phyloP scores from a whole-genome alignment of 2,113 vertebrate species.

The Gasterosteus aculeatus region DNA sequence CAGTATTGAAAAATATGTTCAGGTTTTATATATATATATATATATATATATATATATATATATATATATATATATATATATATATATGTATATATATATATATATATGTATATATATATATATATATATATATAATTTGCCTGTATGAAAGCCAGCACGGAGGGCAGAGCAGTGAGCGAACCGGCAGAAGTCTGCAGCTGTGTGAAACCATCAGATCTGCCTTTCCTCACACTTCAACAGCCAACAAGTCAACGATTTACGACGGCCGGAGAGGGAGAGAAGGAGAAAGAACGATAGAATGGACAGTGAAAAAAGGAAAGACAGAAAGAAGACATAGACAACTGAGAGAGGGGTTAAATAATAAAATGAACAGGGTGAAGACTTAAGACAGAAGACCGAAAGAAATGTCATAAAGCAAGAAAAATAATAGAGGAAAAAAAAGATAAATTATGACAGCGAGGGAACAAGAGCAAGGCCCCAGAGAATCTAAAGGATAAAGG shows the following conservation, averaged over 20 bases:
- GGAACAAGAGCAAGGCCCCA: constrained; percentile 6
- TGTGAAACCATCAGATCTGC: constrained; percentile 72
- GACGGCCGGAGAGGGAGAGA: constrained; percentile 43
- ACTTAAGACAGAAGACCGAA: constrained; percentile 16
- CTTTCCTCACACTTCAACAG: constrained; percentile 80
- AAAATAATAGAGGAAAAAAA: constrained; percentile 42
- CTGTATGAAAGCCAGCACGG: constrained; percentile 55
- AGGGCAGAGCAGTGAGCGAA: constrained; percentile 64
- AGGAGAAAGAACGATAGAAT: constrained; percentile 24
- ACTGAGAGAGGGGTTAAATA: constrained; percentile 28
- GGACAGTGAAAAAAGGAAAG: constrained; percentile 14
- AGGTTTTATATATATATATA: too few species aligned
- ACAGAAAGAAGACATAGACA: constrained; percentile 63
- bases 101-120: too few species aligned
- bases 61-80: too few species aligned
- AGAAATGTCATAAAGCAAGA: constrained; percentile 45
- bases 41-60: too few species aligned
- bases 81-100: too few species aligned
- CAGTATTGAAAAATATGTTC: neutral
- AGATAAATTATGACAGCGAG: neutral
- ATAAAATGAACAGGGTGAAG: constrained; percentile 55
- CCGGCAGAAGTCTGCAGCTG: constrained; percentile 67
- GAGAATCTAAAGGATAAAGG: neutral
- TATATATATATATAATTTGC: constrained; percentile 39
- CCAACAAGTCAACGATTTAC: constrained; percentile 75